A percentile compares a stretch with the other conserved stretches of the same genome.
phyloP scores from a whole-genome alignment of 2,888 invertebrate genomes.

The Acanthoscelides obtectus region DNA sequence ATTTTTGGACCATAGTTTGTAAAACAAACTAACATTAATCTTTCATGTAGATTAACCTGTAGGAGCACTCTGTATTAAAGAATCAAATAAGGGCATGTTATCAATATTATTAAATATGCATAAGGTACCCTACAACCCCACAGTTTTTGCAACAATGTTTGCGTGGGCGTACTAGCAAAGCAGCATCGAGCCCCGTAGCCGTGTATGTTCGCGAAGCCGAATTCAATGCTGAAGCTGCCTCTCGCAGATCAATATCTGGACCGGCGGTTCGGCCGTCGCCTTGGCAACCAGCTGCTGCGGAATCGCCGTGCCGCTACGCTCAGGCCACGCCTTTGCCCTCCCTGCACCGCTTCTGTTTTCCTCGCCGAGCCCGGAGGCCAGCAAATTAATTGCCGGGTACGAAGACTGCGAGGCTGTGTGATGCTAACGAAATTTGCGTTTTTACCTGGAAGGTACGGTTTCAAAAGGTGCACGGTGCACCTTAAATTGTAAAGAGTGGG shows the following conservation, averaged over 20 bases:
- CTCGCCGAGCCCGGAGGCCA: conserved; percentile 23
- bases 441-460: conserved; percentile 24
- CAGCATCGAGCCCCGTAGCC: neutral
- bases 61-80: no score
- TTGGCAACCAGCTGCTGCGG: conserved; percentile 57
- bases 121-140: neutral
- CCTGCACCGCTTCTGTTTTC: conserved; percentile 9
- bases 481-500: neutral
- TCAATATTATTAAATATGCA: no score
- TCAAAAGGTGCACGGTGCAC: neutral
- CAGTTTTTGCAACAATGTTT: neutral
- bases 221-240: neutral
- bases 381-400: conserved; percentile 41
- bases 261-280: conserved; percentile 37
- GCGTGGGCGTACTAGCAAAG: neutral
- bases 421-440: conserved; percentile 35
- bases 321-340: conserved; percentile 12
- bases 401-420: conserved; percentile 1
- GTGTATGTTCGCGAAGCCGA: neutral
- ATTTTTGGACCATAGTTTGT: no score
- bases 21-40: no score
- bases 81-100: no score
- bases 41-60: no score
- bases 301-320: conserved; percentile 59
- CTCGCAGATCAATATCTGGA: conserved; percentile 48